Base-by-base conservation (phyloP, 2,113 vertebrate species). In the Mus spicilegus region DNA sequence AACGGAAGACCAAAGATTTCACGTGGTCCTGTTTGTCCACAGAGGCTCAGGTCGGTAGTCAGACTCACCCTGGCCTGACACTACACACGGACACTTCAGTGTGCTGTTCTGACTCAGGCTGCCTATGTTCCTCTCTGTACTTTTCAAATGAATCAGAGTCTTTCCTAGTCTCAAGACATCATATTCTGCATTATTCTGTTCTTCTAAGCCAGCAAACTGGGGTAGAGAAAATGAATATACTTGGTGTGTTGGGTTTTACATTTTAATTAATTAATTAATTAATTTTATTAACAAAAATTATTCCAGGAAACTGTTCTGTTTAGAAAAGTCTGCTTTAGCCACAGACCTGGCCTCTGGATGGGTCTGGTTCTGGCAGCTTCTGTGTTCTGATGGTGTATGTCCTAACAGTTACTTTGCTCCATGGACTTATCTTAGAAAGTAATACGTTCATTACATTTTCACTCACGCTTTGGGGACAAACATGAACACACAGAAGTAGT, bases 81-180 rank as follows among this genome's bases (percentile, higher is more conserved):
- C 4, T 28, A 30, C 77, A 54, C 3, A 0, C 7, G 58, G 65
- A 28, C 16, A 3, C 30, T 39, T 13, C 17, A 6, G 22, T 33
- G 17, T 5, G 1, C 33, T 88, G 89, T 33, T 12, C 13, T 82
- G 46, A 84, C 70, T 61, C 58, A 87, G 13, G 20, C 26, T 85
- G 26, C 63, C 54, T 33, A 7, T 5, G 67, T 54, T 95, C 13
- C 16, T 19, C 33, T 70, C 63, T 80, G 63, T 14, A 51, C 30
- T 13, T 82, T 91, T 86, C 63, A 84, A 19, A 24, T 80, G 88
- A 82, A 70, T 93, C 92, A 96, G 92, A 91, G 84, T 90, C 69
- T 46, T 72, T 96, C 89, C 42, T 24, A 28, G 54, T 81, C 65
- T 65, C 49, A 72, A 85, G 78, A 26, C 8, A 3, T 12, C 28